Evolutionary conservation across 2,797 vertebrate species (phyloP).

Genomic region (Lindbergichthys nudifrons): DNA sequence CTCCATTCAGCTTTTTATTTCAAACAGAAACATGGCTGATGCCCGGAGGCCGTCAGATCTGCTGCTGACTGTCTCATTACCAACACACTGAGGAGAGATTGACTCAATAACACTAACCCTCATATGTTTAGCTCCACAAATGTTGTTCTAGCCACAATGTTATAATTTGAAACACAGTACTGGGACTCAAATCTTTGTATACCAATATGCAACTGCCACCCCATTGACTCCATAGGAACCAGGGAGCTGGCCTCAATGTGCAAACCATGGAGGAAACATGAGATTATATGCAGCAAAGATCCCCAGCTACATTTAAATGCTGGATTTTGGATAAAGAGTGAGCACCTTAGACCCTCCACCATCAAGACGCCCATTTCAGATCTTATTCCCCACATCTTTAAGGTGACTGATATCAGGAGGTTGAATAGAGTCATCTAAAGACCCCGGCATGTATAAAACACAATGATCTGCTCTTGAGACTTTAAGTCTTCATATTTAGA

Average conservation of each 20-base stretch:
- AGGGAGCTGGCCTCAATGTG: neutral
- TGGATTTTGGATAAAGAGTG: too few relatives aligned
- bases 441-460: too few relatives aligned
- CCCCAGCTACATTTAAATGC: too few relatives aligned
- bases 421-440: too few relatives aligned
- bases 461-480: too few relatives aligned
- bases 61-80: constrained; percentile 21
- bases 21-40: constrained; percentile 17
- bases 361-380: too few relatives aligned
- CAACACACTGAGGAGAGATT: constrained; percentile 19
- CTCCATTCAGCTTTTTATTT: constrained; percentile 39
- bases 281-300: too few relatives aligned
- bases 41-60: constrained; percentile 1
- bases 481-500: neutral
- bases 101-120: constrained; percentile 15
- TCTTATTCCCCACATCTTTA: too few relatives aligned
- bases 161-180: constrained; percentile 5
- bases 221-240: constrained; percentile 17
- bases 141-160: neutral
- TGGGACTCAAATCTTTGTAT: neutral
- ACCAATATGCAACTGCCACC: neutral
- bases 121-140: constrained; percentile 32
- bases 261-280: too few relatives aligned
- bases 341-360: too few relatives aligned
- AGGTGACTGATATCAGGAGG: too few relatives aligned